Conservation (phyloP, 2,113 vertebrate species). For the Centropristis striata region DNA sequence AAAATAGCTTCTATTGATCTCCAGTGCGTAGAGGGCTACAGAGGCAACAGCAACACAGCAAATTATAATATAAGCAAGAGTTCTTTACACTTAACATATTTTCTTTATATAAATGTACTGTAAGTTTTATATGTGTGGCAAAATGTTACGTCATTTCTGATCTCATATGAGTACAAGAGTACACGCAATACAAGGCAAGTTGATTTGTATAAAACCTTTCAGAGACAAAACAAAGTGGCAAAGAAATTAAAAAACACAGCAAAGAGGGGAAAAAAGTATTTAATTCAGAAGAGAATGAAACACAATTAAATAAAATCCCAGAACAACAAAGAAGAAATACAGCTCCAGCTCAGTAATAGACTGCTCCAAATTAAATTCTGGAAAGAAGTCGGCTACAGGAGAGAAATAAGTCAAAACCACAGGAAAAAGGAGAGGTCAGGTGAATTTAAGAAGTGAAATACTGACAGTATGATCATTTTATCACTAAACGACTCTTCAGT, state of each 20-base stretch:
- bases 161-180: too few relatives aligned
- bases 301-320: neutral
- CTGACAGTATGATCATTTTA: too few relatives aligned
- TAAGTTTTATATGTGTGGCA: neutral
- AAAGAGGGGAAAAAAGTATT: neutral
- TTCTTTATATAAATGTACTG: neutral
- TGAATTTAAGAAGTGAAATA: too few relatives aligned
- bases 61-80: too few relatives aligned
- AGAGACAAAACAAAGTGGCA: neutral
- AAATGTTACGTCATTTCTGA: too few relatives aligned
- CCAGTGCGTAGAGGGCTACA: neutral
- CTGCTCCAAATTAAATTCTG: neutral
- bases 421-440: too few relatives aligned
- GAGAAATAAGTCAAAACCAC: neutral
- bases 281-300: neutral
- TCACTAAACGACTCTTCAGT: too few relatives aligned
- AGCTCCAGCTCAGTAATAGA: neutral
- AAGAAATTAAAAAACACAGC: too few relatives aligned
- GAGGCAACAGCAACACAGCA: too few relatives aligned
- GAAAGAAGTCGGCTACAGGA: neutral
- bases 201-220: neutral
- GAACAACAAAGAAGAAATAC: neutral
- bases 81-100: neutral
- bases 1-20: neutral
- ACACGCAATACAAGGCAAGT: too few relatives aligned